Base-by-base conservation (phyloP, 1,140 invertebrate genomes). In the Panagrolaimus sp. region DNA sequence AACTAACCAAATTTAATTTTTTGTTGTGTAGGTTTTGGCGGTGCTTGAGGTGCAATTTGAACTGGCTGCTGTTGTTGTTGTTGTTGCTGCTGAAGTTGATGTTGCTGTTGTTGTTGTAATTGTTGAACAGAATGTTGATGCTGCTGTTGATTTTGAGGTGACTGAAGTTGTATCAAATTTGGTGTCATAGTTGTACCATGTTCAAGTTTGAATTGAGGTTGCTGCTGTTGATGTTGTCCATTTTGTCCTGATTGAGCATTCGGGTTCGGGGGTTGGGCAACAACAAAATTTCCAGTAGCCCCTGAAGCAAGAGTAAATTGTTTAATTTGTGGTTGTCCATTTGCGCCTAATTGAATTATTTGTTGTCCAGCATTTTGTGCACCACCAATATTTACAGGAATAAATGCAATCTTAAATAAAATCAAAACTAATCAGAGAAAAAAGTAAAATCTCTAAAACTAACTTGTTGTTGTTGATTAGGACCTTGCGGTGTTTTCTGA, bases 1-100 rank as follows among this genome's bases (percentile, higher is more conserved):
- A 43, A 20, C 73, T 14, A 46, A 80, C 78, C 78, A 25, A 81
- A 63, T 25, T 78, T 81, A n/a, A 81, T 83, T 67, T 72, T 71
- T 63, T 83, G 81, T 65, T 81, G 78, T 23, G 76, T 61, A 20
- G 66, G 62, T 51, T 27, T 14, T 11, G 42, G 9, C 31, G 38
- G 42, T 9, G 46, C 62, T 53, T 27, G 53, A 31, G 64, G 31
- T 38, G 31, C 31, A 38, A 38, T 38, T 38, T 38, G 31, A 4
- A 38, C 31, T 38, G 31, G 31, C 7, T 38, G 31, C 7, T 38
- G 72, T 42, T 70, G 72, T 13, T 53, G 73, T n/a, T 64, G 69
- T 14, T 5, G 71, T 43, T 73, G 68, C 23, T 73, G 66, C 13
- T 31, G n/a, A n/a, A n/a, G 25, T 47, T 31, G 16, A 11, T 46